These are phyloP conservation scores for Neotoxoptera formosana DNA, from an alignment of 1,140 invertebrate species.

Conservation along the genomic window DNA sequence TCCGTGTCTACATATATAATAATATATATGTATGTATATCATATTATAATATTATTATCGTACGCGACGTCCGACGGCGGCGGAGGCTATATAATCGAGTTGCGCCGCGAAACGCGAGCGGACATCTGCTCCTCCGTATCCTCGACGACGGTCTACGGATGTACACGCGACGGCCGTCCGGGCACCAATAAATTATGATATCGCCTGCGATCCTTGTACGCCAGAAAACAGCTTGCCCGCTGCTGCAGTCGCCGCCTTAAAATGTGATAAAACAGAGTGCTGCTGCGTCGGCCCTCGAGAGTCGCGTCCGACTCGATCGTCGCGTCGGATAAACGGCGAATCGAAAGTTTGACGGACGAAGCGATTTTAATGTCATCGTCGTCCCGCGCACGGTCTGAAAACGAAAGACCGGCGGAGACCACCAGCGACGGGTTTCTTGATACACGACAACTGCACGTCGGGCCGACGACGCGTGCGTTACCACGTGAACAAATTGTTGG, in stretches of 20 bases:
- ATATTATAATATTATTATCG: background rate
- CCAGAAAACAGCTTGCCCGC: no score
- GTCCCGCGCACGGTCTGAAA: background rate
- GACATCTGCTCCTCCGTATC: background rate
- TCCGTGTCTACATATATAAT: background rate
- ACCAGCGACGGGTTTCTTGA: background rate
- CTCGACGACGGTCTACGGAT: background rate
- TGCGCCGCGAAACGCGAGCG: background rate
- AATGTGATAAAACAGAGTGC: background rate
- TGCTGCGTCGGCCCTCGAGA: background rate
- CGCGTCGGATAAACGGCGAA: background rate
- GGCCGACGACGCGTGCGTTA: background rate
- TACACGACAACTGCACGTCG: background rate
- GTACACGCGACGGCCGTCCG: background rate
- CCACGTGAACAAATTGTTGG: background rate
- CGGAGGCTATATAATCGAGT: constrained; percentile 11
- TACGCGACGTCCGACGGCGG: background rate
- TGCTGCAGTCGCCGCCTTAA: background rate
- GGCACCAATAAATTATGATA: constrained; percentile 5
- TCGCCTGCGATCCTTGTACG: background rate
- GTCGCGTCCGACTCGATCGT: background rate
- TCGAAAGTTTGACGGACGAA: background rate
- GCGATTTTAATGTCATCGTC: background rate
- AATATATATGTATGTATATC: background rate
- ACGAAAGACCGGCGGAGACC: background rate